Evolutionary conservation across 2,888 invertebrate genomes (phyloP).

Genomic region (Urechis unicinctus): DNA sequence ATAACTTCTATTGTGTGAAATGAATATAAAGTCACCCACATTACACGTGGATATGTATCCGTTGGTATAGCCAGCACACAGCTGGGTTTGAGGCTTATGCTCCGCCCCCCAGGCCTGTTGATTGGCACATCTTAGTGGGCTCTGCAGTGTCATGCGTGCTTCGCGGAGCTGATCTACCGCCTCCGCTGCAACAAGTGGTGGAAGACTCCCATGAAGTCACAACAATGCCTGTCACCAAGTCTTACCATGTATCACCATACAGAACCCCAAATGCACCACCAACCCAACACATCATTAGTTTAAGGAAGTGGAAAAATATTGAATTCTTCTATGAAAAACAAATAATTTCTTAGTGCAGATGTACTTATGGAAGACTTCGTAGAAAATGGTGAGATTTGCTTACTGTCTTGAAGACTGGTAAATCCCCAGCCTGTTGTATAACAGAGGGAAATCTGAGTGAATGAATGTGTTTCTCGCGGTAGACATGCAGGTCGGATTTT

Average conservation of each 20-base stretch:
- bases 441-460: constrained; percentile 1
- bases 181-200: background rate
- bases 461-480: background rate
- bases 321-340: too few species aligned
- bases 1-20: background rate
- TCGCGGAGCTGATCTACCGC: constrained; percentile 23
- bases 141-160: constrained; percentile 37
- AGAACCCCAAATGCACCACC: too few species aligned
- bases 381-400: background rate
- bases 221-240: too few species aligned
- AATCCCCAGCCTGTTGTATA: constrained; percentile 12
- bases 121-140: constrained; percentile 28
- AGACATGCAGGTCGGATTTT: constrained; percentile 11
- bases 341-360: too few species aligned
- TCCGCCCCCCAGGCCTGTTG: constrained; percentile 9
- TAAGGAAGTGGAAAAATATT: too few species aligned
- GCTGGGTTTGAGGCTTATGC: constrained; percentile 2
- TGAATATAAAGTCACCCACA: background rate
- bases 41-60: constrained; percentile 26
- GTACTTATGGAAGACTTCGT: too few species aligned
- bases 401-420: background rate
- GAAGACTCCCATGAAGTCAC: too few species aligned
- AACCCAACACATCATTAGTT: too few species aligned
- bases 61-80: constrained; percentile 41
- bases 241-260: too few species aligned